Evolutionary conservation across 2,888 invertebrate genomes (phyloP), one percentile per base, ranked within the genome.

Genomic region (Tetragonula carbonaria): DNA sequence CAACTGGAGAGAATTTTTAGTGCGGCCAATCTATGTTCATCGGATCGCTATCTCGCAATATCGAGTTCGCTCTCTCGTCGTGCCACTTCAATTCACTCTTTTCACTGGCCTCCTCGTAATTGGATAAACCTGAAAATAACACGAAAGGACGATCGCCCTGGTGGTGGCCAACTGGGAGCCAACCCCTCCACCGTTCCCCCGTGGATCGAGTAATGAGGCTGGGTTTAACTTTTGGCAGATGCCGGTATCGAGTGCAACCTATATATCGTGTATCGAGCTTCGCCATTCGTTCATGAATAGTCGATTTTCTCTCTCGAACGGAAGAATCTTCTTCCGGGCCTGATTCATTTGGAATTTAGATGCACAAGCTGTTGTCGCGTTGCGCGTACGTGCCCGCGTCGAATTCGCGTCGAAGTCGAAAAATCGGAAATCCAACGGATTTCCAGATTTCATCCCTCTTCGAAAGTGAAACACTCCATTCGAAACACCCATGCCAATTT

Each of bases 41-140:
- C 82, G 87, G 76, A 80, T 85, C 74, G 65, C 80, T 70, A 74
- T 85, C 81, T 76, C 13, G 75, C 87, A 66, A 82, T 88, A 88
- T 87, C 82, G 77, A 53, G 67, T 51, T 71, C 53, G 55, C 65
- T 75, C 45, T 45, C 45, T 45, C 68, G 59, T 76, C 75, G 73
- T 78, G 57, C 87, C 71, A 77, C 75, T 81, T 75, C 78, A 68
- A 75, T 82, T 45, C 45, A 71, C 80, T 66, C 74, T 74, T 81
- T 87, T 83, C 84, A 78, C 86, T 65, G 65, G 59, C 74, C 74
- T 63, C 23, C 74, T 23, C 65, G 84, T 89, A 89, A 89, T 89
- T 89, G 87, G 84, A 74, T 84, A 86, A 89, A 87, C 86, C 74
- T 63, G 82, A 80, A 89, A 87, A 86, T 89, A 87, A 86, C 87